These are phyloP conservation scores for Erynnis tages DNA, from an alignment of 2,888 invertebrate genomes.

Conservation along the genomic window DNA sequence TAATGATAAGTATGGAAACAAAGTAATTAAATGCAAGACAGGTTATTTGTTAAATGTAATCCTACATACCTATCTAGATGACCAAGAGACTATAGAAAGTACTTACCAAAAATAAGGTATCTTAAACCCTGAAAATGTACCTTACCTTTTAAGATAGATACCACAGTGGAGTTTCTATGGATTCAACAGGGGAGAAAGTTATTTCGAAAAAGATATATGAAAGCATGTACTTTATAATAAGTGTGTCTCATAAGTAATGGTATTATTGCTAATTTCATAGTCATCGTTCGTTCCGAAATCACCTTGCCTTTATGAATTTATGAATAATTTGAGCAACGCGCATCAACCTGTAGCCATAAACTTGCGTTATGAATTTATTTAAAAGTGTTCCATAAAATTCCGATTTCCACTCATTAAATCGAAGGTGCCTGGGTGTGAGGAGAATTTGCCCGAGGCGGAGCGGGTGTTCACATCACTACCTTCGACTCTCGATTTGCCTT, in stretches of 20 bases:
- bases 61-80: no score
- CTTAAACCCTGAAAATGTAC: no score
- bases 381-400: constrained; percentile 44
- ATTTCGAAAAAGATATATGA: not conserved
- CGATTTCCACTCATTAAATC: constrained; percentile 59
- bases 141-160: no score
- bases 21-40: no score
- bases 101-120: no score
- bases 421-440: constrained; percentile 52
- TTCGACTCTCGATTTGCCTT: constrained; percentile 37
- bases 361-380: constrained; percentile 29
- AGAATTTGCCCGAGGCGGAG: constrained; percentile 62
- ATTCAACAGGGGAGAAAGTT: no score
- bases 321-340: constrained; percentile 20
- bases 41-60: no score
- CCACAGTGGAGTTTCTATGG: no score
- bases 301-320: constrained; percentile 26
- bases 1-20: no score
- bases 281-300: constrained; percentile 4
- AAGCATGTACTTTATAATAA: not conserved
- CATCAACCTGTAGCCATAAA: constrained; percentile 20
- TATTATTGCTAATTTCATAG: constrained; percentile 15
- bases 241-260: not conserved
- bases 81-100: no score
- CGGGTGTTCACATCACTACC: constrained; percentile 62